phyloP scores from a whole-genome alignment of 1,140 invertebrate genomes.

The Battus philenor region DNA sequence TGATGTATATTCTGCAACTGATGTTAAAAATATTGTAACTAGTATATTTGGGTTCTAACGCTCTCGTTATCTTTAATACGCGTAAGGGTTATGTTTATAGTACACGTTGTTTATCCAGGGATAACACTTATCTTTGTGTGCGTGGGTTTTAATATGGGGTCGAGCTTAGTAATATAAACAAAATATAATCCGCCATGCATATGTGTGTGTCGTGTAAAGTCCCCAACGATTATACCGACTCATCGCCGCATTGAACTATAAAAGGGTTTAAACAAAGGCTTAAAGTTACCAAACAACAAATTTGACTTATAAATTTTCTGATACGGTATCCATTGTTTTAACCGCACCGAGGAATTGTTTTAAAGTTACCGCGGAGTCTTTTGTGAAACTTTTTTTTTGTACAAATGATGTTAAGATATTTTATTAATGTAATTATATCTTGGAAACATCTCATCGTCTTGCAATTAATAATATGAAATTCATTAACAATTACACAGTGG shows the following conservation, averaged over 20 bases:
- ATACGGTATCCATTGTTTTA: constrained; percentile 6
- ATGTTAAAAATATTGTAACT: constrained; percentile 7
- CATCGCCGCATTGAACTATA: constrained; percentile 24
- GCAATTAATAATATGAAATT: no score
- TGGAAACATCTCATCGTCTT: no score
- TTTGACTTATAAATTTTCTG: constrained; percentile 18
- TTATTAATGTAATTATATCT: no score
- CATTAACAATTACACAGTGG: no score
- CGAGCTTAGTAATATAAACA: constrained; percentile 35
- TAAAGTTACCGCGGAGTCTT: no score
- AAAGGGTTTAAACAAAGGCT: constrained; percentile 31
- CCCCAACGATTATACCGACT: constrained; percentile 13
- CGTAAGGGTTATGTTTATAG: constrained; percentile 13
- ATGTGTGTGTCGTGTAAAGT: constrained; percentile 13
- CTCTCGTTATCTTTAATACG: constrained; percentile 15
- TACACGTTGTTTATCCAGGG: constrained; percentile 18
- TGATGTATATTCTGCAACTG: constrained; percentile 2
- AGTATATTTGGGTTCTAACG: constrained; percentile 2
- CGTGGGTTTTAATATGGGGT: constrained; percentile 35
- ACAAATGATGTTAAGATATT: no score
- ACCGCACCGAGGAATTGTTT: background rate
- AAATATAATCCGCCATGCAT: constrained; percentile 9
- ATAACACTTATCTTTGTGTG: constrained; percentile 25
- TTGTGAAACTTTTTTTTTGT: no score
- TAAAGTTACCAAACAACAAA: constrained; percentile 21